A percentile compares a stretch with the other conserved stretches of the same genome.
Evolutionary conservation across 37 sponge, comb jelly and placozoan genomes (phyloP).

Genomic region (Axinella damicornis): DNA sequence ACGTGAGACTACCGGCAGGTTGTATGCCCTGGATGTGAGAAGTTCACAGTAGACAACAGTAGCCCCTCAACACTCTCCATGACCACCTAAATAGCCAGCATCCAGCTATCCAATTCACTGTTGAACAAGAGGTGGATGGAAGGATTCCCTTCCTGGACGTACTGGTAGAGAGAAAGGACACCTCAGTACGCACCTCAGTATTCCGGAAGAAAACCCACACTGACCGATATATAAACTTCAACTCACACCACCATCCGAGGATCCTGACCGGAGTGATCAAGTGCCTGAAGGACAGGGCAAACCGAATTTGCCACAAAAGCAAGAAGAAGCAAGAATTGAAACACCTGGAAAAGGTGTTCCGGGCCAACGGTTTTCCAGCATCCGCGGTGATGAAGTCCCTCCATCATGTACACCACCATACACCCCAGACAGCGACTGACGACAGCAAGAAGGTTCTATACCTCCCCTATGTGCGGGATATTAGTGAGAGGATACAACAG

Average conservation of each 20-base stretch:
- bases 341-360: slow-evolving; percentile 5
- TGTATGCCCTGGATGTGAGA: too few species aligned
- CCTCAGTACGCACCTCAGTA: too few species aligned
- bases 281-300: slow-evolving; percentile 29
- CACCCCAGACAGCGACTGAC: not conserved
- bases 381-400: not conserved
- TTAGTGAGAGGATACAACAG: not conserved
- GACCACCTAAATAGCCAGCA: not conserved
- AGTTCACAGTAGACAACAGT: too few species aligned
- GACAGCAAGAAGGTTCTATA: not conserved
- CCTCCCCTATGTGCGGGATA: not conserved
- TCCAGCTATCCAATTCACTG: not conserved
- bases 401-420: not conserved
- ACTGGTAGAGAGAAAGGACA: too few species aligned
- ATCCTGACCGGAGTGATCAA: slow-evolving; percentile 15
- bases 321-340: not conserved
- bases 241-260: slow-evolving; percentile 43
- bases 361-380: slow-evolving; percentile 3
- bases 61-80: too few species aligned
- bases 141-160: not conserved
- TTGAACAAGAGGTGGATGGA: not conserved
- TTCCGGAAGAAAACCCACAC: too few species aligned
- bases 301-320: not conserved
- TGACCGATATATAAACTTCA: slow-evolving; percentile 25
- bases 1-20: too few species aligned